Conservation (phyloP, 37 sponge, comb jelly and placozoan genomes). For the Cliona cf. orientalis region DNA sequence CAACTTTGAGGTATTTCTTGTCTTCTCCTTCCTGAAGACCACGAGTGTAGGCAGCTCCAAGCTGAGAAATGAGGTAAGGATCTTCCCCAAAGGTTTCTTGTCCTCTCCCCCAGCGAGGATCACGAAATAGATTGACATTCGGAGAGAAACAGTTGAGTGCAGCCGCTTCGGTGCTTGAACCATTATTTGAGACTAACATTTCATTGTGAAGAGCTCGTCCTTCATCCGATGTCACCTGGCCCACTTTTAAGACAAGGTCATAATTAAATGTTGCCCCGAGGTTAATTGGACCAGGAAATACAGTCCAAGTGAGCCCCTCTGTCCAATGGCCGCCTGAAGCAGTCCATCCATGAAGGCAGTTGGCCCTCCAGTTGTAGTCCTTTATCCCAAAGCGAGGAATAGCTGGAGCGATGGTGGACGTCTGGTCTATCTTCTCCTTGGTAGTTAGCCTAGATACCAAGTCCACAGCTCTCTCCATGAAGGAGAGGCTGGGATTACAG, state of each 20-base stretch:
- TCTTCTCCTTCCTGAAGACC: constrained; percentile 74
- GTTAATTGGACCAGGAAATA: constrained; percentile 79
- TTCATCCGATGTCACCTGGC: constrained; percentile 57
- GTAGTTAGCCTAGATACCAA: constrained; percentile 61
- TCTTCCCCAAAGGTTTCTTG: constrained; percentile 79
- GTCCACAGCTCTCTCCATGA: constrained; percentile 64
- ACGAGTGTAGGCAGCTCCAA: constrained; percentile 62
- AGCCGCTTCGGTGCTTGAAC: constrained; percentile 79
- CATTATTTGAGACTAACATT: constrained; percentile 49
- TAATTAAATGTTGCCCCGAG: constrained; percentile 74
- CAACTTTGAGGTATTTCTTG: constrained; percentile 60
- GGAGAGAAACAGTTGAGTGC: constrained; percentile 87
- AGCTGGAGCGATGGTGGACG: constrained; percentile 78
- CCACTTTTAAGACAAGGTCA: constrained; percentile 44
- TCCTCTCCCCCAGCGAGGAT: constrained; percentile 81
- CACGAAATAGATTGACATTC: constrained; percentile 79
- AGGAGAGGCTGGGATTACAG: constrained; percentile 47
- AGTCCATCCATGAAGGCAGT: constrained; percentile 84
- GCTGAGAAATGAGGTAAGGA: constrained; percentile 58
- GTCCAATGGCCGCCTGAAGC: constrained; percentile 64
- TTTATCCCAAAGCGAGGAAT: constrained; percentile 75
- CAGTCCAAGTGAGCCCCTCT: constrained; percentile 65
- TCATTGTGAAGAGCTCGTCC: constrained; percentile 82
- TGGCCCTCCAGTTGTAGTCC: constrained; percentile 85
- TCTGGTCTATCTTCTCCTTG: constrained; percentile 65